phyloP scores from a whole-genome alignment of 2,113 vertebrate genomes.

The Dasyurus viverrinus region DNA sequence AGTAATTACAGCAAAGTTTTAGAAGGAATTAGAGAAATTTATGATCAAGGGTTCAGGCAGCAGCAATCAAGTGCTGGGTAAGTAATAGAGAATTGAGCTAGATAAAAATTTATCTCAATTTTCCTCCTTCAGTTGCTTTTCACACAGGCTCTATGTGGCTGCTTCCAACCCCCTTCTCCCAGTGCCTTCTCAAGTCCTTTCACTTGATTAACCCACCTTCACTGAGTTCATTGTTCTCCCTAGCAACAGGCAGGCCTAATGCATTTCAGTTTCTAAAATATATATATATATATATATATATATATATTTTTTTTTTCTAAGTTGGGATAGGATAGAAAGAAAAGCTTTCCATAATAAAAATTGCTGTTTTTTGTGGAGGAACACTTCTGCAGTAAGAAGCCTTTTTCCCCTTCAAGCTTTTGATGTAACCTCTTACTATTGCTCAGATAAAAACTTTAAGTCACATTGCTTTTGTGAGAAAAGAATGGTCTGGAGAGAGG shows the following conservation, averaged over 20 bases:
- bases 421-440: neutral
- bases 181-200: neutral
- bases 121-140: neutral
- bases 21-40: neutral
- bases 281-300: neutral
- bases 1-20: neutral
- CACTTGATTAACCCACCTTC: neutral
- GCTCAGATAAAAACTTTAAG: neutral
- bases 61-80: neutral
- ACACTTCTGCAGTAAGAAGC: neutral
- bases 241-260: neutral
- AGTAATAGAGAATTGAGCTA: neutral
- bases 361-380: neutral
- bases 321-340: neutral
- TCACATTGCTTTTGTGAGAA: neutral
- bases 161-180: neutral
- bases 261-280: neutral
- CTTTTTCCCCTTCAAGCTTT: neutral
- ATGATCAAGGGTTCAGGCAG: neutral
- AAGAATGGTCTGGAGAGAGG: neutral
- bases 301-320: neutral
- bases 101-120: neutral
- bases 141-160: neutral
- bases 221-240: neutral
- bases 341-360: neutral